phyloP scores from a whole-genome alignment of 2,113 vertebrate species.

The Epinephelus moara region DNA sequence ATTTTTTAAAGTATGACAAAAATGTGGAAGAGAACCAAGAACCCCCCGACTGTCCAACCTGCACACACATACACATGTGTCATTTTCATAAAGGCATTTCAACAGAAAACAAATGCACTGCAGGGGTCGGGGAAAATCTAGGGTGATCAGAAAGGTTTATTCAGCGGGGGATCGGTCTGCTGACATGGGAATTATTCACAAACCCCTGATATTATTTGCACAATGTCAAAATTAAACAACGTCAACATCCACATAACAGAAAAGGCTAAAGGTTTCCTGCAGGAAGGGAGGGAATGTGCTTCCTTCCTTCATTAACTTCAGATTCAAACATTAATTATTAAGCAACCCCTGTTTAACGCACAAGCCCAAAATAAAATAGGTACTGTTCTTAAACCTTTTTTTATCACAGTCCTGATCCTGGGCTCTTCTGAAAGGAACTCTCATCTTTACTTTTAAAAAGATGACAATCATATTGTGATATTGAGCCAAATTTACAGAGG shows the following conservation, averaged over 20 bases:
- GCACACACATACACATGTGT: background rate
- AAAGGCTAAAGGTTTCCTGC: background rate
- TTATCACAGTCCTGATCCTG: background rate
- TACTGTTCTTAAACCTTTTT: background rate
- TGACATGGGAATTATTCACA: constrained; percentile 10
- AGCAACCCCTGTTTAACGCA: background rate
- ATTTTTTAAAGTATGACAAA: constrained; percentile 47
- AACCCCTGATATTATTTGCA: background rate
- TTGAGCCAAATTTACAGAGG: background rate
- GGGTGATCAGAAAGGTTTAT: constrained; percentile 38
- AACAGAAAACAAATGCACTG: constrained; percentile 34
- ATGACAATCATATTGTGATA: background rate
- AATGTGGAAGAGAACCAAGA: constrained; percentile 22
- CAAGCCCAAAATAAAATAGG: background rate
- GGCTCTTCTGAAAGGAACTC: background rate
- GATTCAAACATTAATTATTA: background rate
- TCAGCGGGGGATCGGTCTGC: constrained; percentile 19
- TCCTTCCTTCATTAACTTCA: background rate
- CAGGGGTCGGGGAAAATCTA: constrained; percentile 34
- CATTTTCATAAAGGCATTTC: constrained; percentile 13
- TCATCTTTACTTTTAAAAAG: background rate
- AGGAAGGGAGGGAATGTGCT: background rate
- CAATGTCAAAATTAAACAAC: background rate
- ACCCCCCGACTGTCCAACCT: background rate
- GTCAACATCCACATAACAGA: background rate